Evolutionary conservation across 2,888 invertebrate species (phyloP).

Genomic region (Pilophorus perplexus): DNA sequence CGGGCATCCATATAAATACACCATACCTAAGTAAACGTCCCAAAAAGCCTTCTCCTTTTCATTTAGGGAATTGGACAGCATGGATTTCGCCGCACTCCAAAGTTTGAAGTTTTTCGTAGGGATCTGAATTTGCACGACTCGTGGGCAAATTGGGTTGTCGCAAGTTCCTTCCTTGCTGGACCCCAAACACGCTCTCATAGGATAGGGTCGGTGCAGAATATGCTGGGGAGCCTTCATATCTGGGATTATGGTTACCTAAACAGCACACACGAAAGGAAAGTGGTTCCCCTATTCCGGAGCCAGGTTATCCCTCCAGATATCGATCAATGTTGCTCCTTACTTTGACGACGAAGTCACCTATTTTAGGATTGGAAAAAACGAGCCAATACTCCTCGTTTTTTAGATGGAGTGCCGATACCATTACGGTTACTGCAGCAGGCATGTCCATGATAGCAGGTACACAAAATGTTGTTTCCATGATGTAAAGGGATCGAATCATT

Average conservation of each 20-base stretch:
- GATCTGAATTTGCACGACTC: slow-evolving; percentile 25
- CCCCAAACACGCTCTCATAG: neutral
- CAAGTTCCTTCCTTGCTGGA: neutral
- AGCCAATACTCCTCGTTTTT: slow-evolving; percentile 50
- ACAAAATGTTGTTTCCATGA: slow-evolving; percentile 48
- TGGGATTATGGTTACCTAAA: slow-evolving; percentile 13
- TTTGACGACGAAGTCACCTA: slow-evolving; percentile 52
- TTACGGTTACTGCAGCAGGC: slow-evolving; percentile 10
- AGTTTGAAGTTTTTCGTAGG: slow-evolving; percentile 49
- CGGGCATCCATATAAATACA: too few relatives aligned
- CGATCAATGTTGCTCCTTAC: slow-evolving; percentile 20
- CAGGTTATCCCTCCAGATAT: neutral
- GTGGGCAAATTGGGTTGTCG: slow-evolving; percentile 34
- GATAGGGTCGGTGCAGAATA: neutral
- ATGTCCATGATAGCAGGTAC: slow-evolving; percentile 33
- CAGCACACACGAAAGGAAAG: neutral
- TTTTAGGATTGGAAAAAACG: slow-evolving; percentile 49
- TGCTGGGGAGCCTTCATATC: slow-evolving; percentile 17
- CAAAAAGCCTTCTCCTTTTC: slow-evolving; percentile 51
- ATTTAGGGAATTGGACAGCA: slow-evolving; percentile 50
- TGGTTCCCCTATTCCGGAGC: neutral
- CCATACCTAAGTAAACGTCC: slow-evolving; percentile 50
- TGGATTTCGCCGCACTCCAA: slow-evolving; percentile 50
- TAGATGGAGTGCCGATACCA: slow-evolving; percentile 21
- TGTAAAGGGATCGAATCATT: slow-evolving; percentile 51